Evolutionary conservation across 2,113 vertebrate species (phyloP), one percentile per base, ranked within the genome.

Genomic region (Pao palembangensis): DNA sequence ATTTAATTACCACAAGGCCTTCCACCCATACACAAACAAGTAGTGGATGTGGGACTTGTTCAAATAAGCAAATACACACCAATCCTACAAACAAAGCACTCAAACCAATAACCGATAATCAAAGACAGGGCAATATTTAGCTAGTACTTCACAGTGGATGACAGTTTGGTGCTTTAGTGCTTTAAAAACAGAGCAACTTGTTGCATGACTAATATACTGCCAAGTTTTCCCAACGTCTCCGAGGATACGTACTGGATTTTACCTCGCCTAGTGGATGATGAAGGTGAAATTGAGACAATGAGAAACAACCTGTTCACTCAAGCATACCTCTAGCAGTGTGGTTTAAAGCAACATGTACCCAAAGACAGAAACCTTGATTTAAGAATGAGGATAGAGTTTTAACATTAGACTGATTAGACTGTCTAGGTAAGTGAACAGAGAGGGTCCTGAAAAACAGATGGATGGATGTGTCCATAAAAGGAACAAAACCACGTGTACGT

Each of bases 201-300:
- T 87, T 86, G 86, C 81, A 80, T 85, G 82, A 86, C 72, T 85
- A 85, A 85, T 83, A 79, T 75, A 74, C 79, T 76, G 81, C 82
- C 78, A 78, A 49, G 79, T 76, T 74, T 80, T 83, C 81, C 76
- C 74, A 80, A 77, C 74, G 82, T 81, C 82, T 74, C 85, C 6
- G 65, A 78, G 83, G 86, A 85, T 78, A 43, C 84, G 88, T 86
- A 84, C 86, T 83, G 85, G 86, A 85, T 88, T 82, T 72, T 84
- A 80, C 82, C 78, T 80, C 66, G 63, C 78, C 71, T 69, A 79
- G 78, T 80, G 84, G 85, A 88, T 88, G 82, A 83, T 87, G 84
- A 87, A 87, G 86, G 85, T 88, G 82, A 87, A 88, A 86, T 80
- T 79, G 79, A 86, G 81, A 84, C 85, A 79, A 75, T 70, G 67